phyloP scores from a whole-genome alignment of 2,888 invertebrate genomes.

The Microchrysa polita region DNA sequence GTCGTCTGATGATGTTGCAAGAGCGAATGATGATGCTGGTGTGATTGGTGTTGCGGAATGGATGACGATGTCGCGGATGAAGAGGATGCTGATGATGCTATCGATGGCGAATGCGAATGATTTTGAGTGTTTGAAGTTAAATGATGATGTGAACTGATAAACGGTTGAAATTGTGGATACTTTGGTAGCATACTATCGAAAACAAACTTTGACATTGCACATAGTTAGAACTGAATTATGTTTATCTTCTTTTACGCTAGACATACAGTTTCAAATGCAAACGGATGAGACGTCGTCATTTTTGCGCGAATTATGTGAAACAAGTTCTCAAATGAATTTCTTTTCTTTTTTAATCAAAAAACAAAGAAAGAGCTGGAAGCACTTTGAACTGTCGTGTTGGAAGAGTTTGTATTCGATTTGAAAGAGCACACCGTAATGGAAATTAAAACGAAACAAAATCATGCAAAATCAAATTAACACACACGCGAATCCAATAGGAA shows the following conservation, averaged over 20 bases:
- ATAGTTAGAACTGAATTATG: slow-evolving; percentile 55
- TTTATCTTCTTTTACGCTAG: too few relatives aligned
- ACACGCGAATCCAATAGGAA: too few relatives aligned
- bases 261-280: background rate
- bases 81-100: slow-evolving; percentile 56
- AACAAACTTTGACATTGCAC: slow-evolving; percentile 96
- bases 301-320: too few relatives aligned
- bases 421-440: too few relatives aligned
- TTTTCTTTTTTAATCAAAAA: too few relatives aligned
- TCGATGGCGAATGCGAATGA: slow-evolving; percentile 66
- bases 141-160: slow-evolving; percentile 63
- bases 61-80: slow-evolving; percentile 67
- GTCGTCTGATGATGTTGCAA: slow-evolving; percentile 33
- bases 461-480: too few relatives aligned
- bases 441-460: too few relatives aligned
- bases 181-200: slow-evolving; percentile 98
- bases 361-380: too few relatives aligned
- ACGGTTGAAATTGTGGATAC: slow-evolving; percentile 80
- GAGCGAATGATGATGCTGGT: too few relatives aligned
- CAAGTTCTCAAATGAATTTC: too few relatives aligned
- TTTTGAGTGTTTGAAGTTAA: slow-evolving; percentile 61
- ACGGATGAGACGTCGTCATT: background rate
- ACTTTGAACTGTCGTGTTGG: too few relatives aligned
- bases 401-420: too few relatives aligned
- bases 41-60: background rate